These are phyloP conservation scores for Pipistrellus pygmaeus DNA, from an alignment of 2,797 vertebrate genomes.

Conservation along the genomic window DNA sequence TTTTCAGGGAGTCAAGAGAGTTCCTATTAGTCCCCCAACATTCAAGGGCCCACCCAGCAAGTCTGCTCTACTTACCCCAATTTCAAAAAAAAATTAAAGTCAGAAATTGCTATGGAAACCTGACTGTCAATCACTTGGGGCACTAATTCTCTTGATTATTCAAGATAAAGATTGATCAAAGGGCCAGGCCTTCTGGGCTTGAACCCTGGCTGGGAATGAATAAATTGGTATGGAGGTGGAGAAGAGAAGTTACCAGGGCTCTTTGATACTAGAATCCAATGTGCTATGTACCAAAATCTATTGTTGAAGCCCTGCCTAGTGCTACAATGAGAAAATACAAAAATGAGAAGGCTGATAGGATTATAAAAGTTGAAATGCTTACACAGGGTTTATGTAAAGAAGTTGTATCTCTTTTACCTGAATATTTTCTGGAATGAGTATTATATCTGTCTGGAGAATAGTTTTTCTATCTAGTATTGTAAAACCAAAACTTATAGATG, in stretches of 20 bases:
- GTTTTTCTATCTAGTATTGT: neutral
- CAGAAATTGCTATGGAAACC: neutral
- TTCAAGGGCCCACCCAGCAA: neutral
- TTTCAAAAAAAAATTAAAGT: neutral
- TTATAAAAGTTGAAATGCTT: neutral
- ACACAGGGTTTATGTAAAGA: neutral
- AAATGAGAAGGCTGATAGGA: neutral
- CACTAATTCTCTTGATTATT: neutral
- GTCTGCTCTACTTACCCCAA: neutral
- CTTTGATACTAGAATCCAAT: neutral
- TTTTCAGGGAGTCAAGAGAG: no score
- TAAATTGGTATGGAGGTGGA: no score
- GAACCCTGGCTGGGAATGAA: no score
- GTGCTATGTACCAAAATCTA: neutral
- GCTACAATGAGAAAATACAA: neutral
- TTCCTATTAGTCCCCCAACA: neutral
- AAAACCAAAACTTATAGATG: neutral
- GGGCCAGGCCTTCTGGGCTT: no score
- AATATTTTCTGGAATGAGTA: neutral
- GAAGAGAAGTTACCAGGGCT: neutral
- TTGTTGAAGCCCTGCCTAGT: neutral
- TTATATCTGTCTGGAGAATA: neutral
- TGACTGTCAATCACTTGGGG: neutral
- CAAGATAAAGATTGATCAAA: neutral
- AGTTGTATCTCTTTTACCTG: neutral